Evolutionary conservation across 2,797 vertebrate species (phyloP), one percentile per base, ranked within the genome.

Genomic region (Gymnocypris eckloni): DNA sequence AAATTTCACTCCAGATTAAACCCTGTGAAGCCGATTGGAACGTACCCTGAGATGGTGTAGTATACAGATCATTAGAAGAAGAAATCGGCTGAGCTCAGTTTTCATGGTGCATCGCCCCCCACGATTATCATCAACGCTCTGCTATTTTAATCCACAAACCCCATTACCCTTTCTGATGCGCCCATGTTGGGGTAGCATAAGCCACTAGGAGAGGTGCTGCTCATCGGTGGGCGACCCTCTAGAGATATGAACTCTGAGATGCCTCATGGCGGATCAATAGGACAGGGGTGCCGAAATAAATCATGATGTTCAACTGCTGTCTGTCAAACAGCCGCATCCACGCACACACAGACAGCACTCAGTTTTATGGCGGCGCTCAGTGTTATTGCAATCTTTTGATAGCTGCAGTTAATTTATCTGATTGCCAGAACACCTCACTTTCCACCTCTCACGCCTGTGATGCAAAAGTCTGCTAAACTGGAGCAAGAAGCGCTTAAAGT

Each of bases 331-430:
- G 45, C 54, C 33, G n/a, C 66, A 71, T 69, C 43, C 80, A 45
- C 25, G 43, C 72, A 48, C 61, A 82, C 92, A 91, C 92, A 92
- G 92, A 93, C 87, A 89, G 92, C 94, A 94, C 93, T 94, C 92
- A 92, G 92, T 86, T 96, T 96, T 95, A 96, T 94, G 93, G 93
- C 91, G 25, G 86, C 86, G 89, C 90, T 94, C 93, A 95, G 94
- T 94, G 94, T 95, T 96, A 95, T 95, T 96, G 95, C 95, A 96
- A 94, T 95, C 93, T 94, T 95, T 95, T 94, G 95, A 96, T 95
- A 94, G 95, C 94, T 90, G 92, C 92, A 92, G 93, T 93, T 96
- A 95, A 96, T 96, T 95, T 95, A 95, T 95, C 93, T 95, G 94
- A 95, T 96, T 95, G 95, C 93, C 94, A 88, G 91, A 92, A 93